Evolutionary conservation across 2,888 invertebrate species (phyloP), one percentile per base, ranked within the genome.

Genomic region (Coenonympha glycerion): DNA sequence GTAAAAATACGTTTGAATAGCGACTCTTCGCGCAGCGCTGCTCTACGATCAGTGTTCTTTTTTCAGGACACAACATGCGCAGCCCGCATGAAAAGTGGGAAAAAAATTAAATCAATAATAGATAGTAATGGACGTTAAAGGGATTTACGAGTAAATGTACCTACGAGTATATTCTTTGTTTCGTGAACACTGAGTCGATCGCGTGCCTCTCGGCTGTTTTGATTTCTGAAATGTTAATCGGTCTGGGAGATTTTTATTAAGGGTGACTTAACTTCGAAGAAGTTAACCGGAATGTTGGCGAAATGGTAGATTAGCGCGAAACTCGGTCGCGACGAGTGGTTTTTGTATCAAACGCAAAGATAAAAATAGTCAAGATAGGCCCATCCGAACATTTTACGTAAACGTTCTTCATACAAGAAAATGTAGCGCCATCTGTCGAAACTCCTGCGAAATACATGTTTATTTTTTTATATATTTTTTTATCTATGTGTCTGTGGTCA

Each of bases 141-240:
- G 64, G 73, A 80, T 79, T 73, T 75, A 39, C 24, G 24, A n/a
- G n/a, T n/a, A n/a, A n/a, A n/a, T n/a, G n/a, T n/a, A n/a, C n/a
- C n/a, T n/a, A n/a, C n/a, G n/a, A 37, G 39, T 39, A 78, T 74
- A 79, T 79, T 67, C 73, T 75, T 69, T 71, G 73, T 73, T 76
- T 71, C 74, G 76, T 73, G 76, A 64, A 58, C 51, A n/a, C n/a
- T n/a, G n/a, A n/a, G n/a, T n/a, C 57, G 69, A 74, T 84, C 74
- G 82, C 82, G 79, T 80, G 80, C 57, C 58, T 52, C 55, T 58
- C 57, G 68, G 66, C 75, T 75, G 76, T 81, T 79, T 71, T 74
- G 79, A 80, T 80, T 75, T 72, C 75, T 79, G 74, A 79, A 82
- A 84, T 77, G 78, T 79, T 82, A 80, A 82, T 80, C 76, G 79